Evolutionary conservation across 2,113 vertebrate species (phyloP).

Genomic region (Lynx canadensis): DNA sequence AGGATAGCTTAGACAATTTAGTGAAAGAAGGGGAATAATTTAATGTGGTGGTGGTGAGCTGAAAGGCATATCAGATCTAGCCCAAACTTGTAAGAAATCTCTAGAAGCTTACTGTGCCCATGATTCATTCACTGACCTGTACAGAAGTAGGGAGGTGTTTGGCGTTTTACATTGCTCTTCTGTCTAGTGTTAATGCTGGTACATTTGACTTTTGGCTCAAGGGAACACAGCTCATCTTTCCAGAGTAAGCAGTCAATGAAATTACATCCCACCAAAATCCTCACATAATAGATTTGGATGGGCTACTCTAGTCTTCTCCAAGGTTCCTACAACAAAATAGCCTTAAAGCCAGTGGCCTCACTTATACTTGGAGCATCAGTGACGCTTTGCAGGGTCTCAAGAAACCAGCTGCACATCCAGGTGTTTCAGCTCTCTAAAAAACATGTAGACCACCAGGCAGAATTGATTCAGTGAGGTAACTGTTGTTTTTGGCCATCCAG

Average conservation of each 20-base stretch:
- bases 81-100: neutral
- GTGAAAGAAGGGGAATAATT: neutral
- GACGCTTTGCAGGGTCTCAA: neutral
- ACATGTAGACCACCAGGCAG: neutral
- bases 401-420: neutral
- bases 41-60: neutral
- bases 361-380: neutral
- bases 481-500: neutral
- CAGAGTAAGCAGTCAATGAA: neutral
- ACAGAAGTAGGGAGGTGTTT: neutral
- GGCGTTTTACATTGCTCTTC: neutral
- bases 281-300: neutral
- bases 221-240: neutral
- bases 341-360: neutral
- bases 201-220: neutral
- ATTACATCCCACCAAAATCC: neutral
- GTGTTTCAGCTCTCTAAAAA: neutral
- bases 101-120: neutral
- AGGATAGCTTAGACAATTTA: neutral
- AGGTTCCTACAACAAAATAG: neutral
- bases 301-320: neutral
- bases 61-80: neutral
- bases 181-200: neutral
- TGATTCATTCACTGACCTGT: neutral
- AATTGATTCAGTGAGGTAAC: neutral